Evolutionary conservation across 2,113 vertebrate species (phyloP).

Genomic region (Phycodurus eques): DNA sequence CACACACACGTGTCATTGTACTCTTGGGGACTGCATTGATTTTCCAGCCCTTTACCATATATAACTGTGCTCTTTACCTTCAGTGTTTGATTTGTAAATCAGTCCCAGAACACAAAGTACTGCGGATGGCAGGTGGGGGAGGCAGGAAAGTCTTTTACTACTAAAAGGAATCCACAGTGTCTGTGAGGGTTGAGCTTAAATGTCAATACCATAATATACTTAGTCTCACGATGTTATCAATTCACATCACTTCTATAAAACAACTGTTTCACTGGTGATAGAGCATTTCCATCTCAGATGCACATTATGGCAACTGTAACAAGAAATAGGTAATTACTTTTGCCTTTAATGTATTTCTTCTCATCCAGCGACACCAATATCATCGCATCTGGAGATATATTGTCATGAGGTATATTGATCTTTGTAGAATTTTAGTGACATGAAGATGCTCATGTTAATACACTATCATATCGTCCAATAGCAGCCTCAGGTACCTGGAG

Average conservation of each 20-base stretch:
- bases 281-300: background rate
- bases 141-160: background rate
- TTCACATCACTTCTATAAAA: background rate
- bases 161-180: background rate
- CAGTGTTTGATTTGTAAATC: conserved; percentile 11
- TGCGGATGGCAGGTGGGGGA: background rate
- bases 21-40: conserved; percentile 24
- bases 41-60: background rate
- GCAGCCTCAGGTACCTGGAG: background rate
- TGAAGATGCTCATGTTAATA: background rate
- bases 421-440: background rate
- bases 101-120: background rate
- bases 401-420: background rate
- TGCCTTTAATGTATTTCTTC: background rate
- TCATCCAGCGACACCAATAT: background rate
- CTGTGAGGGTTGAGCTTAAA: background rate
- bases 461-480: background rate
- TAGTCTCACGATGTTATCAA: background rate
- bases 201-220: background rate
- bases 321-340: background rate
- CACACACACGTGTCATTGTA: background rate
- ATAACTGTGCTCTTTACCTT: background rate
- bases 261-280: background rate
- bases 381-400: background rate
- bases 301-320: background rate